A percentile compares a stretch with the other conserved stretches of the same genome.
Conservation (phyloP, 2,888 invertebrate genomes). For the Lypha dubia region DNA sequence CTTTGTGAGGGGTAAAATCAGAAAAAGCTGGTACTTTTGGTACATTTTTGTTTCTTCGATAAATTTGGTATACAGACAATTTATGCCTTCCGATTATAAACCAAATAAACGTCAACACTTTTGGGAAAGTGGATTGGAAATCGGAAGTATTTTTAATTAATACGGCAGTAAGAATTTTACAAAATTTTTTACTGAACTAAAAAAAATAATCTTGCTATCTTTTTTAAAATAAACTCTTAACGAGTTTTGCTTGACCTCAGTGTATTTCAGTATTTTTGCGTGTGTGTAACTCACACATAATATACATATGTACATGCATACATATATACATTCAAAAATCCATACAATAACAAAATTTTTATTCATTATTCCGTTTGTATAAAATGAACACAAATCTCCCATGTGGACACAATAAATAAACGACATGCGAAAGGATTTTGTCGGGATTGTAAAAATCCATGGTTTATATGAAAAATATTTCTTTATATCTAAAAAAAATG, state of each 20-base stretch:
- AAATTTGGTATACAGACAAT: too few relatives aligned
- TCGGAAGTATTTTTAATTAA: too few relatives aligned
- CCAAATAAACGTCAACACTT: too few relatives aligned
- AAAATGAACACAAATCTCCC: conserved; percentile 81
- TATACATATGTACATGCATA: not conserved
- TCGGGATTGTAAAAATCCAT: conserved; percentile 70
- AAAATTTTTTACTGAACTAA: too few relatives aligned
- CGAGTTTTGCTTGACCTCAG: not conserved
- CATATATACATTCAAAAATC: conserved; percentile 44
- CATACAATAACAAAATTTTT: conserved; percentile 68
- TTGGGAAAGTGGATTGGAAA: too few relatives aligned
- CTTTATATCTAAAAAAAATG: conserved; percentile 4
- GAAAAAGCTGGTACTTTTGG: too few relatives aligned
- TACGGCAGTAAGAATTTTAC: too few relatives aligned
- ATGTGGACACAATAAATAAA: conserved; percentile 77
- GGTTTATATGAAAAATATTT: conserved; percentile 57
- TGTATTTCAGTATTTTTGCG: conserved; percentile 2
- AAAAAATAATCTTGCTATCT: too few relatives aligned
- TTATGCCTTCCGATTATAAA: too few relatives aligned
- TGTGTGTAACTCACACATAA: not conserved
- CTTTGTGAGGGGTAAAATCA: too few relatives aligned
- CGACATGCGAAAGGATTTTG: conserved; percentile 71
- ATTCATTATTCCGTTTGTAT: conserved; percentile 82
- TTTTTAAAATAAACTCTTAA: too few relatives aligned
- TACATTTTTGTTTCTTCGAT: too few relatives aligned